A percentile compares a stretch with the other conserved stretches of the same genome.
Evolutionary conservation across 2,113 vertebrate species (phyloP).

Genomic region (Hippolais icterina): DNA sequence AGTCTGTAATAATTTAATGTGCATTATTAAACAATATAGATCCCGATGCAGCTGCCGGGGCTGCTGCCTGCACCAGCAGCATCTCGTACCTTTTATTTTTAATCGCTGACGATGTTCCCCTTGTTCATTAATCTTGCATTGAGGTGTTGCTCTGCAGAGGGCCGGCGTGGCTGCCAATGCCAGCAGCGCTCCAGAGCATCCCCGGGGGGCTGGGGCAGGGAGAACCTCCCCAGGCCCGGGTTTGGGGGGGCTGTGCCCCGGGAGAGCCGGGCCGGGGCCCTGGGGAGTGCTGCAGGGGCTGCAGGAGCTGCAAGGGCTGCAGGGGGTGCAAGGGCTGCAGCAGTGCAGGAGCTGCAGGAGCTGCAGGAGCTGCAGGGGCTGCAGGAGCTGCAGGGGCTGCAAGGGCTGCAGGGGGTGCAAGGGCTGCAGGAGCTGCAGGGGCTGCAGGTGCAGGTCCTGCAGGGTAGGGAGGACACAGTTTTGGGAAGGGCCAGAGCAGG

Average conservation of each 20-base stretch:
- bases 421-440: no score
- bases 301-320: not conserved
- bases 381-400: not conserved
- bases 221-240: fast-evolving
- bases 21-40: not conserved
- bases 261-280: fast-evolving
- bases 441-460: not conserved
- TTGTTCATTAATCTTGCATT: not conserved
- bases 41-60: not conserved
- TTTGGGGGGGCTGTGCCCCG: not conserved
- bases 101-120: not conserved
- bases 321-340: not conserved
- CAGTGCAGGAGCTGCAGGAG: no score
- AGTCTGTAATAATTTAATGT: not conserved
- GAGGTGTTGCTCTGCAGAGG: not conserved
- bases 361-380: not conserved
- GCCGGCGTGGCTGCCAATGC: fast-evolving
- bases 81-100: not conserved
- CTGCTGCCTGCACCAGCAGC: not conserved
- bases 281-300: fast-evolving
- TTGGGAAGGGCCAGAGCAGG: not conserved
- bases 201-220: not conserved
- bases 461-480: no score
- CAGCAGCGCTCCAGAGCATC: not conserved
- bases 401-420: no score